A percentile compares a stretch with the other conserved stretches of the same genome.
Conservation (phyloP, 2,797 vertebrate species). For the Anguilla marmorata region DNA sequence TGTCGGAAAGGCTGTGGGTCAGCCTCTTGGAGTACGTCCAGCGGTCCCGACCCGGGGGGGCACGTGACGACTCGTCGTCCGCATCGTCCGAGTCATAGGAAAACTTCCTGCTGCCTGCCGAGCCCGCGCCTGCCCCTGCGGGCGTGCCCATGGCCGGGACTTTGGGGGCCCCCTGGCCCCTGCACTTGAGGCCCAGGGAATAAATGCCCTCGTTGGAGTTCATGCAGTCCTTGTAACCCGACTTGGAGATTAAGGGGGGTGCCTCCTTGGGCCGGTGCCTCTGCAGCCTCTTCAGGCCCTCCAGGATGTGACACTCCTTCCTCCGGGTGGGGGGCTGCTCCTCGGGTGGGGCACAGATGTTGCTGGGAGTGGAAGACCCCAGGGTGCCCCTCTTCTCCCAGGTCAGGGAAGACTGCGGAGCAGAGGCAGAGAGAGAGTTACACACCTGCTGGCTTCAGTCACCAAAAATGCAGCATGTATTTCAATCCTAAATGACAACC, state of each 20-base stretch:
- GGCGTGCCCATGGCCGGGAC: slow-evolving; percentile 59
- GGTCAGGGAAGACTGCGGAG: slow-evolving; percentile 74
- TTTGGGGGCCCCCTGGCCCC: slow-evolving; percentile 67
- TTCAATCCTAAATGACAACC: neutral
- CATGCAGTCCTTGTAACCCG: slow-evolving; percentile 91
- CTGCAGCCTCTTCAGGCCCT: slow-evolving; percentile 86
- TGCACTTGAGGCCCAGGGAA: slow-evolving; percentile 83
- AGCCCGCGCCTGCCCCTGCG: slow-evolving; percentile 54
- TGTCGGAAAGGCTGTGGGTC: slow-evolving; percentile 86
- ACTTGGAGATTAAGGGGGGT: slow-evolving; percentile 79
- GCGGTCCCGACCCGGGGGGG: slow-evolving; percentile 66
- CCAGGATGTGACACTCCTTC: slow-evolving; percentile 88
- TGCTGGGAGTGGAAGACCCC: slow-evolving; percentile 82
- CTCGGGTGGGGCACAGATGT: slow-evolving; percentile 77
- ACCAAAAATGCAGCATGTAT: neutral
- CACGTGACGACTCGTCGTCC: slow-evolving; percentile 76
- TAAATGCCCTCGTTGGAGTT: slow-evolving; percentile 96
- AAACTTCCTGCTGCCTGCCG: slow-evolving; percentile 65
- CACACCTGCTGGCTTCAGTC: neutral
- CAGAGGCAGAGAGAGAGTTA: slow-evolving; percentile 29
- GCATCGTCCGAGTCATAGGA: slow-evolving; percentile 82
- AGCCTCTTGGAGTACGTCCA: slow-evolving; percentile 65
- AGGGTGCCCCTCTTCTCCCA: slow-evolving; percentile 87
- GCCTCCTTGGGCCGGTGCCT: slow-evolving; percentile 77
- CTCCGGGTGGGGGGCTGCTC: slow-evolving; percentile 80